Conservation (phyloP, 2,888 invertebrate genomes). For the Aquatica leii region DNA sequence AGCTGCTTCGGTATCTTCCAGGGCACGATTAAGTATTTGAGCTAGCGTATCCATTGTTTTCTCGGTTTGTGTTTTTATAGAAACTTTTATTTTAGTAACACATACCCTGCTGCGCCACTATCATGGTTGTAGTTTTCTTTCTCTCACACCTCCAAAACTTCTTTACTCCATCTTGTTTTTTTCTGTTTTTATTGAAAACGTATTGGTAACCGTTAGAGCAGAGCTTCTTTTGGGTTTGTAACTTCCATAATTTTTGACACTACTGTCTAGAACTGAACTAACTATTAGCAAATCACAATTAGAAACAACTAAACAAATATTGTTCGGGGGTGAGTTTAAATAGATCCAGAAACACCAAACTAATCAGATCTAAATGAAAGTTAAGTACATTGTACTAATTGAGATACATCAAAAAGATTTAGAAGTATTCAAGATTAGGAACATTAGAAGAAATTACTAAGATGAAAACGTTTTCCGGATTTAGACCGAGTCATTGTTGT, state of each 20-base stretch:
- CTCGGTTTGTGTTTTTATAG: too few species aligned
- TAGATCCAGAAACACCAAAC: not conserved
- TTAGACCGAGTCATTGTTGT: too few species aligned
- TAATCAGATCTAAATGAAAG: not conserved
- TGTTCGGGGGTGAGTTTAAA: not conserved
- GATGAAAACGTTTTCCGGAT: too few species aligned
- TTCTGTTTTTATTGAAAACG: not conserved
- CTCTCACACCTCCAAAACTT: not conserved
- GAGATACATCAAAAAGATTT: not conserved
- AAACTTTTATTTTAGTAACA: too few species aligned
- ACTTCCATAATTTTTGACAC: not conserved
- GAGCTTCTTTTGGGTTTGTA: not conserved
- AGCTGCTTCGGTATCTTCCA: not conserved
- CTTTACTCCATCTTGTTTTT: not conserved
- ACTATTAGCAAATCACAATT: not conserved
- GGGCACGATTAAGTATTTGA: not conserved
- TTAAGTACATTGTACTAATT: not conserved
- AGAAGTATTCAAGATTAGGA: not conserved
- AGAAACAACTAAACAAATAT: not conserved
- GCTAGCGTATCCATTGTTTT: not conserved
- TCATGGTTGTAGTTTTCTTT: not conserved
- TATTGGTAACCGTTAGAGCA: not conserved
- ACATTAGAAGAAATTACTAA: not conserved
- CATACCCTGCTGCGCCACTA: not conserved
- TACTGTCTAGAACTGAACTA: not conserved